Base-by-base conservation (phyloP, 2,888 invertebrate species). In the Odontomyia ornata region DNA sequence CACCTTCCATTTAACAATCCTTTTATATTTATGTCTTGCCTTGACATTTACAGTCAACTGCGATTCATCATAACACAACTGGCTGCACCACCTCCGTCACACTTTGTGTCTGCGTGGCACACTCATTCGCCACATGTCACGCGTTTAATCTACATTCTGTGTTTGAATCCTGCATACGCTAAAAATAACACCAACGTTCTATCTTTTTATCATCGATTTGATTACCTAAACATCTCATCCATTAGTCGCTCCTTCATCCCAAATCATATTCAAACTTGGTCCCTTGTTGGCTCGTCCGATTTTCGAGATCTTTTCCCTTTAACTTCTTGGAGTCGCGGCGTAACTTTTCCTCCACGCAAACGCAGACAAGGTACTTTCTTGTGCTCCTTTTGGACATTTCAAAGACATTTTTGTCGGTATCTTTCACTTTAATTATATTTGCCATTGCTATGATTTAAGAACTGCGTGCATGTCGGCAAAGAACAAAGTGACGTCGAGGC, bases 341-440 rank as follows among this genome's bases (percentile, higher is more conserved):
- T 15, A 1, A 60, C 60, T 60, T 60, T 0, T 11, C 13, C 60
- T 11, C 5, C 60, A 60, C 60, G 60, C 60, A 25, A 23, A 25
- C 60, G 36, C 65, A 28, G 62, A 4, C 27, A 62, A 30, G 36
- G 15, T 28, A 27, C 18, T 65, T 65, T 28, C 15, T 0, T 57
- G 36, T 56, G 23, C 30, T 69, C 69, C 56, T 72, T 72, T 72
- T 56, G 72, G 56, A 57, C 56, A 28, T 72, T 21, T 72, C 72
- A 72, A 72, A 72, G 72, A 72, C 56, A 72, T 72, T 69, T 69
- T 72, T 72, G 72, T 72, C 56, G 72, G 72, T 72, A 57, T 72
- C 72, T 72, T 72, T 72, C 72, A 72, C 72, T 72, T 72, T 72
- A 72, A 72, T 72, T 72, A 72, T 72, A 57, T 72, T 72, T 72